Percentiles rank a stretch among this genome's conserved stretches.
Evolutionary conservation across 2,888 invertebrate species (phyloP).

Genomic region (Lithophane socia): DNA sequence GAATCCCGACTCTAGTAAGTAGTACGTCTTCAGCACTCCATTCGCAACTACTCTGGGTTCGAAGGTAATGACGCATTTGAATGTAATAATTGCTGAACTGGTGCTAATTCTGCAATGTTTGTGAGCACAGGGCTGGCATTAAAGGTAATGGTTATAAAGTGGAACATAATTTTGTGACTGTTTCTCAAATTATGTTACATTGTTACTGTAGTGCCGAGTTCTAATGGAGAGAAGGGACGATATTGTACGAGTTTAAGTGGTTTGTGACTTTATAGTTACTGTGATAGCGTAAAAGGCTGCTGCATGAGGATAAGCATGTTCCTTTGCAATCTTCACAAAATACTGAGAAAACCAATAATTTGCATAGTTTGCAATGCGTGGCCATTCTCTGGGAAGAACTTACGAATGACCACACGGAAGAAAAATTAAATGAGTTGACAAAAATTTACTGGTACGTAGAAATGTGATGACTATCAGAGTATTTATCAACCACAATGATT

Average conservation of each 20-base stretch:
- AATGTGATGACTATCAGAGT: slow-evolving; percentile 21
- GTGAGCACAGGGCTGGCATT: background rate
- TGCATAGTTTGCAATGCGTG: background rate
- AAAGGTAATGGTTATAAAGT: background rate
- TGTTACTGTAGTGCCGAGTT: background rate
- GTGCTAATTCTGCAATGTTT: slow-evolving; percentile 24
- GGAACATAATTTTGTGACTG: slow-evolving; percentile 1
- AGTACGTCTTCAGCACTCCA: background rate
- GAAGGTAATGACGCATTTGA: background rate
- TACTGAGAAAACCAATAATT: background rate
- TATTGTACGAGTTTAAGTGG: too few species aligned
- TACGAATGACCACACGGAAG: background rate
- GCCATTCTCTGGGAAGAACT: background rate
- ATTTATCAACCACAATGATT: background rate
- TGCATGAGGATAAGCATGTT: background rate
- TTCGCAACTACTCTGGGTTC: background rate
- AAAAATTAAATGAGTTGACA: slow-evolving; percentile 1
- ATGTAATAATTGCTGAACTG: slow-evolving; percentile 10
- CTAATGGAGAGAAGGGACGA: background rate
- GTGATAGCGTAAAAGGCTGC: background rate
- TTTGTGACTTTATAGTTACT: background rate
- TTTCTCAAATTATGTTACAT: background rate
- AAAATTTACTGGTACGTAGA: slow-evolving; percentile 30
- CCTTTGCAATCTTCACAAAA: background rate
- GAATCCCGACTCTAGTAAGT: background rate